Base-by-base conservation (phyloP, 2,888 invertebrate genomes). In the Urechis unicinctus region DNA sequence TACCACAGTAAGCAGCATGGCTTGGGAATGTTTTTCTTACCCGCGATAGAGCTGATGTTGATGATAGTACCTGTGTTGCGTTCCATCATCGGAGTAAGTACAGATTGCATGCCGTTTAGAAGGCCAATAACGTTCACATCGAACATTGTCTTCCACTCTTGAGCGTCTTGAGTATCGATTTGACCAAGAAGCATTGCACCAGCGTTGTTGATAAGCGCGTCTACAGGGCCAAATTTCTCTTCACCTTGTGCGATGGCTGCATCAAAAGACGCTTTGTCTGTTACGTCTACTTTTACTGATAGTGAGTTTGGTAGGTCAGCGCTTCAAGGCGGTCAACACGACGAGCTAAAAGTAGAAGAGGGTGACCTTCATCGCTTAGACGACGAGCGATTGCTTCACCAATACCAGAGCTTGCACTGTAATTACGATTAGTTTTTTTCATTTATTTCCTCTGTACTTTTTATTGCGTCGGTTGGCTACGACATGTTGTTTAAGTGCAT, bases 131-230 rank as follows among this genome's bases (percentile, higher is more conserved):
- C 45, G 22, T 52, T 52, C 3, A 52, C 31, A 25, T 46, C 22
- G 22, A 52, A 9, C 52, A 52, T 52, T 25, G 21, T 43, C n/a
- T 52, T 22, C 52, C 52, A 52, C 45, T 52, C 46, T n/a, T 46
- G 43, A 5, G 52, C 44, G 29, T 52, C 52, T 31, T 52, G 52
- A 28, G 28, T 45, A 52, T 52, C 52, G 24, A n/a, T 17, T 52
- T 17, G 13, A 17, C 52, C 52, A 24, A 52, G 45, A 30, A 28
- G 30, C 52, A 52, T 28, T 1, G 45, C 31, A 22, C 52, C 52
- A 17, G 52, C 52, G 45, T 52, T 52, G 36, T 17, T 36, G 36
- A 36, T 36, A 17, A 36, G 36, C 9, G 9, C 9, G 17, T 36
- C 36, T 36, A 17, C 17, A 13, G 36, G 36, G 17, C 36, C 36